Base-by-base conservation (phyloP, 2,797 vertebrate genomes). In the Rhodeus uyekii region DNA sequence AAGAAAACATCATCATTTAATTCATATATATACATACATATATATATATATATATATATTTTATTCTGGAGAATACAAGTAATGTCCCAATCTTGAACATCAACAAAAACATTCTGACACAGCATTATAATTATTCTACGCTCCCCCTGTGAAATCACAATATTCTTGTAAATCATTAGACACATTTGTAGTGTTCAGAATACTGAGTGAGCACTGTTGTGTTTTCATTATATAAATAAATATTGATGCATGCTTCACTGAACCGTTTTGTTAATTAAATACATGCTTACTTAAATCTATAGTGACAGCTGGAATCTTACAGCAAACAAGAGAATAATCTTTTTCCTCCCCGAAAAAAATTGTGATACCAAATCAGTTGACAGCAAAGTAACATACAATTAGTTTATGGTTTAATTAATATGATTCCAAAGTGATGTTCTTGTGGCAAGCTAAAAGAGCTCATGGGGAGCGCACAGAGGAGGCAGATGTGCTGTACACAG, bases 251-350 rank as follows among this genome's bases (percentile, higher is more conserved):
- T 89, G 92, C 92, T 92, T 90, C 90, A 90, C 88, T 89, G 90
- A 90, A 91, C 90, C 90, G 50, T 87, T 90, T 91, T 93, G 91
- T 93, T 94, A 94, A 95, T 94, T 94, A 93, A 94, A 94, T 93
- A 92, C 90, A 91, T 92, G 92, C 91, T 93, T 91, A 92, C 92
- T 94, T 93, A 93, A 94, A 93, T 92, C 88, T 90, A n/a, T n/a
- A 88, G 90, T 91, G 91, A 92, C 92, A 94, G 92, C 92, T 94
- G 91, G 91, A 93, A 90, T 92, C 90, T 93, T 89, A 92, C 88
- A 89, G 90, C 80, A 90, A 91, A 87, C 89, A 85, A 85, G 87
- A 90, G 86, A 89, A 89, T 85, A 55, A 85, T 60, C 78, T 13
- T 64, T 63, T 82, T 71, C 29, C 32, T 60, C 14, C 19, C 2